Conservation (phyloP, 2,113 vertebrate genomes). For the Antennarius striatus region DNA sequence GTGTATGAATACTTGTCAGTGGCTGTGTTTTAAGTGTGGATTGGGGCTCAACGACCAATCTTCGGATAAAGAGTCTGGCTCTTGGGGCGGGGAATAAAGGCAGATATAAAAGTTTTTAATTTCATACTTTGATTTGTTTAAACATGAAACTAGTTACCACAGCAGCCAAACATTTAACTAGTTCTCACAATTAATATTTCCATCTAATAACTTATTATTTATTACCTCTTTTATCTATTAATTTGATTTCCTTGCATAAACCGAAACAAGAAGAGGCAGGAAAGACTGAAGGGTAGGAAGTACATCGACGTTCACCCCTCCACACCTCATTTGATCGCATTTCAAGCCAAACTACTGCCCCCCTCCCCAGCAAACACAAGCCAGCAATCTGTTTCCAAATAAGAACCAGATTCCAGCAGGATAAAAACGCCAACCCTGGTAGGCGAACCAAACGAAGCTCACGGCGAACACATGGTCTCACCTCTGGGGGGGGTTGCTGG, state of each 20-base stretch:
- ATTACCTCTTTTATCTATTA: too few species aligned
- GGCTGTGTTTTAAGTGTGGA: too few species aligned
- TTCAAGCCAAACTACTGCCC: slow-evolving; percentile 49
- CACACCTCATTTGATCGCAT: slow-evolving; percentile 51
- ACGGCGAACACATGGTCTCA: slow-evolving; percentile 23
- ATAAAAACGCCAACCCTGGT: slow-evolving; percentile 18
- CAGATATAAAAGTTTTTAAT: too few species aligned
- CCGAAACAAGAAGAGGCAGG: slow-evolving; percentile 11
- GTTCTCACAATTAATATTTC: too few species aligned
- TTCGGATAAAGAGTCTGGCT: too few species aligned
- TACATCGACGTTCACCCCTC: slow-evolving; percentile 36
- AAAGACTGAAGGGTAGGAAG: slow-evolving; percentile 24
- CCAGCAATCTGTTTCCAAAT: slow-evolving; percentile 48
- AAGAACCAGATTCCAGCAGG: slow-evolving; percentile 31
- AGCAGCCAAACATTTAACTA: too few species aligned
- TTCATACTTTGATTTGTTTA: too few species aligned
- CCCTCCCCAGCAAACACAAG: slow-evolving; percentile 26
- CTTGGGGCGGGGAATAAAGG: too few species aligned
- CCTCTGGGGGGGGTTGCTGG: not conserved
- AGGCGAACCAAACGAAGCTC: slow-evolving; percentile 28
- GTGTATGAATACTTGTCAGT: too few species aligned
- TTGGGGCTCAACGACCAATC: too few species aligned
- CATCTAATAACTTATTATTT: too few species aligned
- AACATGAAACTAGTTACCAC: too few species aligned
- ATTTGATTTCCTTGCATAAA: slow-evolving; percentile 1